These are phyloP conservation scores for Drosophila kepulauana DNA, from an alignment of 1,140 invertebrate genomes.

Conservation along the genomic window DNA sequence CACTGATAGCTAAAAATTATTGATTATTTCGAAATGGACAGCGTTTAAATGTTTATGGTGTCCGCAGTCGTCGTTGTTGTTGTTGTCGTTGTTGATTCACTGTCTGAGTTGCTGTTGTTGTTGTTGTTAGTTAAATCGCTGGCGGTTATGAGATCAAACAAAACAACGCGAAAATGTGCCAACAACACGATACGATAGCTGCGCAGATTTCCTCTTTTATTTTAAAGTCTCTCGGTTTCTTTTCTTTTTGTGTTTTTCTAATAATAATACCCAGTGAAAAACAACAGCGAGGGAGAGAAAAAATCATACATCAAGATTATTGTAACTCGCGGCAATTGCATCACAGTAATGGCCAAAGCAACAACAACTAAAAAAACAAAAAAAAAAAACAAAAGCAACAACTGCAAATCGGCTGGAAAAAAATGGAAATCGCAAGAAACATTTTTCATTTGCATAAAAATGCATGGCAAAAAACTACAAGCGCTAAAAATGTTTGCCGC, in stretches of 20 bases:
- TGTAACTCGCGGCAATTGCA: conserved; percentile 83
- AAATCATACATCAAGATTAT: conserved; percentile 82
- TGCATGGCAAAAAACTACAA: conserved; percentile 76
- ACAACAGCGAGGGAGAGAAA: conserved; percentile 39
- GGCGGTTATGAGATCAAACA: conserved; percentile 82
- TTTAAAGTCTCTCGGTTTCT: conserved; percentile 35
- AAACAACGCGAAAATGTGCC: conserved; percentile 79
- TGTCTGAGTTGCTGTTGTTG: conserved; percentile 37
- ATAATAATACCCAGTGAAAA: conserved; percentile 56
- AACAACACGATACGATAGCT: conserved; percentile 81
- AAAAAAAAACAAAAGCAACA: conserved; percentile 22
- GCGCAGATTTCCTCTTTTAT: conserved; percentile 77
- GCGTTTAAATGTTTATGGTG: conserved; percentile 78
- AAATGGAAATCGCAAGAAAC: conserved; percentile 81
- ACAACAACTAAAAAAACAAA: conserved; percentile 33
- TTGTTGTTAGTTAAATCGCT: conserved; percentile 65
- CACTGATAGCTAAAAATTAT: conserved; percentile 82
- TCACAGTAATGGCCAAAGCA: conserved; percentile 75
- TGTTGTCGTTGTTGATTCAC: conserved; percentile 31
- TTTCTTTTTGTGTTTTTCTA: conserved; percentile 57
- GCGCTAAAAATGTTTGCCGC: conserved; percentile 81
- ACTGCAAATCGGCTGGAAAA: conserved; percentile 36
- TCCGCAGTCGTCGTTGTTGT: conserved; percentile 43
- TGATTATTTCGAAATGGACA: conserved; percentile 83
- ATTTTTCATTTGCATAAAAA: conserved; percentile 84